Evolutionary conservation across 2,797 vertebrate genomes (phyloP).

Genomic region (Coregonus sp.): DNA sequence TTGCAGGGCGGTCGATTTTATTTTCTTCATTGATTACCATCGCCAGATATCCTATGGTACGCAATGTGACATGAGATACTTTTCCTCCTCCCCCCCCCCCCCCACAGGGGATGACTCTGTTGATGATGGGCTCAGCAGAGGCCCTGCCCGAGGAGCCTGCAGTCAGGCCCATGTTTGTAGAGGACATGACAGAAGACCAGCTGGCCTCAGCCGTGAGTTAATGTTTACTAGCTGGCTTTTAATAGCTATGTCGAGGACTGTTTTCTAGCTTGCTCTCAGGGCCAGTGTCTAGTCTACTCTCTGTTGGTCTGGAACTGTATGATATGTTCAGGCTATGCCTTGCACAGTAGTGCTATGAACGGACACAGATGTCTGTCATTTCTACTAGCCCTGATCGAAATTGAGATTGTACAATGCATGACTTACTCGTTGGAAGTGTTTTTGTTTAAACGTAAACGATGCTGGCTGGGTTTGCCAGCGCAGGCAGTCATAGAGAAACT

Average conservation of each 20-base stretch:
- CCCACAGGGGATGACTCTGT: slow-evolving; percentile 91
- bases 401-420: too few relatives aligned
- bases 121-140: slow-evolving; percentile 98
- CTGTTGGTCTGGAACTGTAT: not conserved
- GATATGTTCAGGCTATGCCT: too few relatives aligned
- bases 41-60: not conserved
- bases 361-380: too few relatives aligned
- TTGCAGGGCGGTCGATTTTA: too few relatives aligned
- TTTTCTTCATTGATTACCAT: too few relatives aligned
- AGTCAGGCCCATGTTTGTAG: slow-evolving; percentile 92
- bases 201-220: slow-evolving; percentile 93
- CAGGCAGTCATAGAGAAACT: not conserved
- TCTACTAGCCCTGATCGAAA: too few relatives aligned
- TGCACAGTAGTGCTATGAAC: too few relatives aligned
- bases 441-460: not conserved
- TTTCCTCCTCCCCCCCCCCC: not conserved
- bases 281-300: not conserved
- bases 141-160: slow-evolving; percentile 93
- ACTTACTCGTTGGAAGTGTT: not conserved
- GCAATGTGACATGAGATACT: not conserved
- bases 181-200: slow-evolving; percentile 99
- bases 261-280: not conserved
- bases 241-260: not conserved
- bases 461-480: not conserved
- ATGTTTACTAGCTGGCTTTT: not conserved